Conservation (phyloP, 2,113 vertebrate species). For the Boleophthalmus pectinirostris region DNA sequence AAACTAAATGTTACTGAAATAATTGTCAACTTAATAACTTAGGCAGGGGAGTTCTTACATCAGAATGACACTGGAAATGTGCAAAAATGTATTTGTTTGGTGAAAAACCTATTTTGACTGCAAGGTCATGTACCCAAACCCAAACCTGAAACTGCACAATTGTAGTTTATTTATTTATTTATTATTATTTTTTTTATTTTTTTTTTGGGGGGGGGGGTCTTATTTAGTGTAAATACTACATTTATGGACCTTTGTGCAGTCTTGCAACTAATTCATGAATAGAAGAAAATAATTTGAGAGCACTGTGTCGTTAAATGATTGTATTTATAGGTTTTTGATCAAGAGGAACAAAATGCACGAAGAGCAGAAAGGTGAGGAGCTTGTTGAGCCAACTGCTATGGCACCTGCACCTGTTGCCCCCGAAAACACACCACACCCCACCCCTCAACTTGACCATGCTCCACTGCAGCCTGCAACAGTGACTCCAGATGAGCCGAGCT, state of each 20-base stretch:
- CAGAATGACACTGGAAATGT: too few species aligned
- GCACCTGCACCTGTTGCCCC: slow-evolving; percentile 30
- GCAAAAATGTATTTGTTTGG: too few species aligned
- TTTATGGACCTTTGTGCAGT: not conserved
- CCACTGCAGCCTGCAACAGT: slow-evolving; percentile 11
- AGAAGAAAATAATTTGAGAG: not conserved
- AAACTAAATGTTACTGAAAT: too few species aligned
- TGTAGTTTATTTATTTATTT: too few species aligned
- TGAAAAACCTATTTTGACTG: too few species aligned
- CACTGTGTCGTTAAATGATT: not conserved
- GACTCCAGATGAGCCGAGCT: slow-evolving; percentile 7
- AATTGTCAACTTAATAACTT: too few species aligned
- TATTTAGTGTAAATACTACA: too few species aligned
- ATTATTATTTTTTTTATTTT: too few species aligned
- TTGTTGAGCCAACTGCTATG: slow-evolving; percentile 20
- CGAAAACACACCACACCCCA: slow-evolving; percentile 18
- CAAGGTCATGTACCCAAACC: too few species aligned
- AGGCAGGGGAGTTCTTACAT: too few species aligned
- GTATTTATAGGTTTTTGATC: slow-evolving; percentile 68
- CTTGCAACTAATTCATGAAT: not conserved
- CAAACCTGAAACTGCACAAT: too few species aligned
- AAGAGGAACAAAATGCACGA: slow-evolving; percentile 56
- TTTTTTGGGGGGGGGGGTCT: too few species aligned
- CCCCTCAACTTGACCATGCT: slow-evolving; percentile 8
- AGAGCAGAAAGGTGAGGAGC: slow-evolving; percentile 30